Conservation (phyloP, 1,140 invertebrate species). For the Tetragonula clypearis region DNA sequence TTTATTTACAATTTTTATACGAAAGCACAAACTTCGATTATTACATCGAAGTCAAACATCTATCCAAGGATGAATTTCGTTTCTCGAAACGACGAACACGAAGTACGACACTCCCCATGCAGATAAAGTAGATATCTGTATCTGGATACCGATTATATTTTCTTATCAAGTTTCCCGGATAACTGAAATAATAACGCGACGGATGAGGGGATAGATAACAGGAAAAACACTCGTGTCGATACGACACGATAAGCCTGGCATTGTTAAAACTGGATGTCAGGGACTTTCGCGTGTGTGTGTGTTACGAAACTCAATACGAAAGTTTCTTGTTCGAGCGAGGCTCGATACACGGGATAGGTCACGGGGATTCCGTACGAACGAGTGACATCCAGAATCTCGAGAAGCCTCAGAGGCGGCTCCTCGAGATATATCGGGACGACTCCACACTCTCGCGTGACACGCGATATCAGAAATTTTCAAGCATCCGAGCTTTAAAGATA, state of each 20-base stretch:
- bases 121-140: too few relatives aligned
- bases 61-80: too few relatives aligned
- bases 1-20: too few relatives aligned
- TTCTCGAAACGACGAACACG: too few relatives aligned
- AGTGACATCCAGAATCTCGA: background rate
- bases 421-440: background rate
- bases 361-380: background rate
- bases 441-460: background rate
- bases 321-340: background rate
- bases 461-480: background rate
- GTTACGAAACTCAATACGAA: background rate
- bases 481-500: background rate
- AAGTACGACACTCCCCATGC: too few relatives aligned
- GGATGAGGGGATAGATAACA: background rate
- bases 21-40: too few relatives aligned
- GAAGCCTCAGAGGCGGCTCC: background rate
- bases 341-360: background rate
- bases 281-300: background rate
- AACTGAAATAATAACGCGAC: background rate
- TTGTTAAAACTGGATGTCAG: background rate
- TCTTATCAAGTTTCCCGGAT: background rate
- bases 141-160: background rate
- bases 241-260: background rate
- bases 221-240: background rate
- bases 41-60: too few relatives aligned